Conservation (phyloP, 2,888 invertebrate species). For the Meloe dianella region DNA sequence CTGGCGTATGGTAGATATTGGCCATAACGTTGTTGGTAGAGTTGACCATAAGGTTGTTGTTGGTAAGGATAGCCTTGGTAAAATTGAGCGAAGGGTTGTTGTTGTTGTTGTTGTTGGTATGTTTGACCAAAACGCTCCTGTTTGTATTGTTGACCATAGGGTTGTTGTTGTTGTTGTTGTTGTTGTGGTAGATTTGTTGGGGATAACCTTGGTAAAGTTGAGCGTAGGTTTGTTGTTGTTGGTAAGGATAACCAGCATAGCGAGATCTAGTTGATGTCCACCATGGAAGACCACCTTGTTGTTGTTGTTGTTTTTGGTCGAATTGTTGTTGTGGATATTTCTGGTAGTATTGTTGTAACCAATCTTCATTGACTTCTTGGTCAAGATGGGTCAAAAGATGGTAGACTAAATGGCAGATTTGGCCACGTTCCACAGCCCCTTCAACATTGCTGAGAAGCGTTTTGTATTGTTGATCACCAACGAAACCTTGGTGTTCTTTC, state of each 20-base stretch:
- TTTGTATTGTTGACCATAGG: neutral
- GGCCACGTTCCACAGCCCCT: neutral
- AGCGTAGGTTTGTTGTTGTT: constrained; percentile 6
- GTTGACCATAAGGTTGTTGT: neutral
- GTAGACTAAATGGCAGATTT: neutral
- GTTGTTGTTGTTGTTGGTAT: constrained; percentile 3
- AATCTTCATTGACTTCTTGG: neutral
- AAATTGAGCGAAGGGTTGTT: neutral
- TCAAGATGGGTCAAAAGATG: neutral
- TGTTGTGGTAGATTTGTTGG: constrained; percentile 4
- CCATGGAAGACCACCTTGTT: neutral
- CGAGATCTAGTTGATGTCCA: neutral
- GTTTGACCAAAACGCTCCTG: neutral
- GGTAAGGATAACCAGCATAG: neutral
- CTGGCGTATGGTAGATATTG: neutral
- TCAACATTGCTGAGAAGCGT: neutral
- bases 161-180: no score
- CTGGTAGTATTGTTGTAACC: neutral
- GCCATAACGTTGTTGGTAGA: neutral
- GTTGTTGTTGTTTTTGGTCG: constrained; percentile 2
- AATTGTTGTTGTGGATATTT: constrained; percentile 10
- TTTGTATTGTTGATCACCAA: constrained; percentile 1
- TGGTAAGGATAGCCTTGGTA: neutral
- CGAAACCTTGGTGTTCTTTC: neutral
- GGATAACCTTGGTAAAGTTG: no score